A percentile compares a stretch with the other conserved stretches of the same genome.
Conservation (phyloP, 1,140 invertebrate genomes). For the Laupala kohalensis region DNA sequence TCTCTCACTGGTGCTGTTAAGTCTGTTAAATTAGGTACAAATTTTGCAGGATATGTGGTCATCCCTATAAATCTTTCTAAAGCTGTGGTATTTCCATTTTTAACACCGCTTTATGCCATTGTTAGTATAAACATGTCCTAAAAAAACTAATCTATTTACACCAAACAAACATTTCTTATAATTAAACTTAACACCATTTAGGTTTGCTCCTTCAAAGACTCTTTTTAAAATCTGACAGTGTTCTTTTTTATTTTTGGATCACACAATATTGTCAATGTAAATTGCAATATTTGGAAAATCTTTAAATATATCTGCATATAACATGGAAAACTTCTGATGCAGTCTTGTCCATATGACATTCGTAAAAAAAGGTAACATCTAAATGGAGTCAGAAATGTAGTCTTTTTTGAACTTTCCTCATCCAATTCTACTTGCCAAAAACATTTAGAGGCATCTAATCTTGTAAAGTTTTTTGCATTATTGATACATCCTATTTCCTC, state of each 20-base stretch:
- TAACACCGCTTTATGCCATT: slow-evolving; percentile 22
- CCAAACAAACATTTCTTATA: slow-evolving; percentile 21
- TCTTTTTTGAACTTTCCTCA: slow-evolving; percentile 16
- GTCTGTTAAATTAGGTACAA: slow-evolving; percentile 7
- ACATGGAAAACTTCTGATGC: slow-evolving; percentile 18
- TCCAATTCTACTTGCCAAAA: slow-evolving; percentile 22
- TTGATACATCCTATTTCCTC: slow-evolving; percentile 19
- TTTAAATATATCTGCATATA: slow-evolving; percentile 9
- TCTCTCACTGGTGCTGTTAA: not conserved
- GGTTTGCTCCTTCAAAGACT: slow-evolving; percentile 17
- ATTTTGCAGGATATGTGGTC: slow-evolving; percentile 12
- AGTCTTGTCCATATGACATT: slow-evolving; percentile 11
- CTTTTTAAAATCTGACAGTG: slow-evolving; percentile 13
- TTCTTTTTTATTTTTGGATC: slow-evolving; percentile 12
- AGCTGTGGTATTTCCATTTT: slow-evolving; percentile 20
- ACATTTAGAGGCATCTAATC: slow-evolving; percentile 21
- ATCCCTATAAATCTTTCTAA: slow-evolving; percentile 14
- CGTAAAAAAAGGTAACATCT: slow-evolving; percentile 11
- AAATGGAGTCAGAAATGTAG: slow-evolving; percentile 13
- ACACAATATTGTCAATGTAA: slow-evolving; percentile 18
- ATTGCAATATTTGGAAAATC: slow-evolving; percentile 13
- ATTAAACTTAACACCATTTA: slow-evolving; percentile 21
- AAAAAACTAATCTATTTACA: slow-evolving; percentile 20
- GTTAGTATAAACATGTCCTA: slow-evolving; percentile 26
- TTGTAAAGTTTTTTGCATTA: slow-evolving; percentile 22